phyloP scores from a whole-genome alignment of 2,113 vertebrate genomes.

The Hippoglossus stenolepis region DNA sequence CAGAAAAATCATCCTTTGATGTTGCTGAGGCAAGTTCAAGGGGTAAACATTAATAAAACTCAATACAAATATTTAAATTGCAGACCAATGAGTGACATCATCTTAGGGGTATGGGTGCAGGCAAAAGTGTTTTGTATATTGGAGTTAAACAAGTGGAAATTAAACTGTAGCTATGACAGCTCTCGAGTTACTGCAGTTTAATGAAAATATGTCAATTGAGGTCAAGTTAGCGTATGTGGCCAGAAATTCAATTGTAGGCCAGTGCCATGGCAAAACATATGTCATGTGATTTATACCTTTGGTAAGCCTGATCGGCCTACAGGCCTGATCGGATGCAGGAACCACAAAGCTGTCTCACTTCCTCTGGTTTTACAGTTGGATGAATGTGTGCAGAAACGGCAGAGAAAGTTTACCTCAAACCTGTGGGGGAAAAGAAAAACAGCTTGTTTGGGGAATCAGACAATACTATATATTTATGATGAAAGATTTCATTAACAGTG shows the following conservation, averaged over 20 bases:
- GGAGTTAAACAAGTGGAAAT: not conserved
- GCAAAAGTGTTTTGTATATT: constrained; percentile 5
- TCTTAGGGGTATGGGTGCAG: not conserved
- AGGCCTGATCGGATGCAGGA: constrained; percentile 12
- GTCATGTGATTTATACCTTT: constrained; percentile 1
- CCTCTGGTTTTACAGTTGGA: constrained; percentile 72
- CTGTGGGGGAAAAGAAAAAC: not conserved
- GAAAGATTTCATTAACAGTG: not conserved
- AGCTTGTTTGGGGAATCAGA: not conserved
- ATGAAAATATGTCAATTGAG: constrained; percentile 6
- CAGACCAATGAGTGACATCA: not conserved
- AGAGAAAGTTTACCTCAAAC: constrained; percentile 22
- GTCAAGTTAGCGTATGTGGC: constrained; percentile 1
- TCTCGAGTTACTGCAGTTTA: not conserved
- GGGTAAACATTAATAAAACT: constrained; percentile 17
- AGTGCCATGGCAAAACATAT: not conserved
- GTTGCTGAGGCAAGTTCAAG: constrained; percentile 37
- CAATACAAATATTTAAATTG: constrained; percentile 24
- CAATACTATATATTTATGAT: not conserved
- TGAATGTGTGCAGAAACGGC: constrained; percentile 19
- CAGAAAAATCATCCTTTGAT: constrained; percentile 28
- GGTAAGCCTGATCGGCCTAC: too few species aligned
- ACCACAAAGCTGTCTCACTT: constrained; percentile 41
- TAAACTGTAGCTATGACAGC: constrained; percentile 4
- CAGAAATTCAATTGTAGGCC: not conserved